Evolutionary conservation across 2,113 vertebrate genomes (phyloP).

Genomic region (Illadopsis cleaveri): DNA sequence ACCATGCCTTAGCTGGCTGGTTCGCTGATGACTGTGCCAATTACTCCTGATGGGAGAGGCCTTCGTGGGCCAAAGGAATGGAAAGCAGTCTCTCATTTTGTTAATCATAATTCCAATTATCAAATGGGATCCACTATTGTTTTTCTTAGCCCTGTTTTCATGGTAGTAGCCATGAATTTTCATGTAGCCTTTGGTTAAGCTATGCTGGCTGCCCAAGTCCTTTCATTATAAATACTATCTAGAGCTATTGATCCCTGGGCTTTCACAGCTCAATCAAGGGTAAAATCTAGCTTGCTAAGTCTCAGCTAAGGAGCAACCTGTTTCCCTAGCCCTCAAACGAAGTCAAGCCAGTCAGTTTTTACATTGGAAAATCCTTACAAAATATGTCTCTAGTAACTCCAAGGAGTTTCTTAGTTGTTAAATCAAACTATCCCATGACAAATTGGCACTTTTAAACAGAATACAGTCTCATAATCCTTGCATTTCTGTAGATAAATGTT

Average conservation of each 20-base stretch:
- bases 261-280: background rate
- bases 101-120: constrained; percentile 39
- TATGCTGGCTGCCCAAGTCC: background rate
- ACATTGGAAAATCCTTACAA: background rate
- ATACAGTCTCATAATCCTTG: background rate
- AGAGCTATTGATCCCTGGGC: background rate
- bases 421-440: background rate
- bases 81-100: background rate
- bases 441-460: background rate
- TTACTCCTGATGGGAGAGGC: background rate
- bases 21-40: background rate
- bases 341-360: background rate
- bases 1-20: background rate
- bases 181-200: background rate
- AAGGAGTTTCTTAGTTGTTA: background rate
- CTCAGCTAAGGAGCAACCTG: background rate
- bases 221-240: background rate
- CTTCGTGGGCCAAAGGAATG: background rate
- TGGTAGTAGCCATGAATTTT: background rate
- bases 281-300: background rate
- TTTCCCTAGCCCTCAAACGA: background rate
- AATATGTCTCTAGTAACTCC: background rate
- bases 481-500: constrained; percentile 15
- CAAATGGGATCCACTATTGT: background rate
- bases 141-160: background rate